phyloP scores from a whole-genome alignment of 1,140 invertebrate species.

The Penaeus chinensis region DNA sequence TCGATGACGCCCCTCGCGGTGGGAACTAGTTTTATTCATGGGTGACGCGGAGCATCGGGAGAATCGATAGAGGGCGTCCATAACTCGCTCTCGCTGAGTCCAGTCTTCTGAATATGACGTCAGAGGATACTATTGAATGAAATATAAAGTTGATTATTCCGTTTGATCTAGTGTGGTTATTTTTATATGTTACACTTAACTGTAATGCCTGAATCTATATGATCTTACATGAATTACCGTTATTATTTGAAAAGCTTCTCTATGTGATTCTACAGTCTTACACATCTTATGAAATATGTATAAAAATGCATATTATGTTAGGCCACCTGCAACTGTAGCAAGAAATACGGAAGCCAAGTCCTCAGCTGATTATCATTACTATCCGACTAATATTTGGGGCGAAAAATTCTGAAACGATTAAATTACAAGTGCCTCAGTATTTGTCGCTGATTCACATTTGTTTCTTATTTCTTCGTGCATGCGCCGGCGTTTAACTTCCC shows the following conservation, averaged over 20 bases:
- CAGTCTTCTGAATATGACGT: slow-evolving; percentile 47
- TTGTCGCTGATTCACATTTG: slow-evolving; percentile 34
- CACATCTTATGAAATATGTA: too few relatives aligned
- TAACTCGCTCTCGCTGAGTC: slow-evolving; percentile 42
- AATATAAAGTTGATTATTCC: background rate
- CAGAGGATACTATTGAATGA: slow-evolving; percentile 9
- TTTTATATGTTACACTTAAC: background rate
- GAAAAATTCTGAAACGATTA: slow-evolving; percentile 60
- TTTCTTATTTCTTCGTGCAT: slow-evolving; percentile 48
- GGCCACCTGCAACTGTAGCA: slow-evolving; percentile 10
- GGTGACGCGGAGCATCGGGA: slow-evolving; percentile 28
- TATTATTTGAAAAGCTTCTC: too few relatives aligned
- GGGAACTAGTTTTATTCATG: slow-evolving; percentile 48
- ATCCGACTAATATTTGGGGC: slow-evolving; percentile 55
- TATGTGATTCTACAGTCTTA: too few relatives aligned
- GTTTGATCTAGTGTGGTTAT: background rate
- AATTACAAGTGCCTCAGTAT: slow-evolving; percentile 52
- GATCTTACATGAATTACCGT: background rate
- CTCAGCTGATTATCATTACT: slow-evolving; percentile 55
- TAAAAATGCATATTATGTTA: background rate
- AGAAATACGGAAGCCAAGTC: slow-evolving; percentile 52
- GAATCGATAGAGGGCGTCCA: slow-evolving; percentile 46
- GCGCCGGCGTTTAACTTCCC: too few relatives aligned
- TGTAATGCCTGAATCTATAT: background rate
- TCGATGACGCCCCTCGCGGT: background rate